phyloP scores from a whole-genome alignment of 2,888 invertebrate genomes.

The Tachina grossa region DNA sequence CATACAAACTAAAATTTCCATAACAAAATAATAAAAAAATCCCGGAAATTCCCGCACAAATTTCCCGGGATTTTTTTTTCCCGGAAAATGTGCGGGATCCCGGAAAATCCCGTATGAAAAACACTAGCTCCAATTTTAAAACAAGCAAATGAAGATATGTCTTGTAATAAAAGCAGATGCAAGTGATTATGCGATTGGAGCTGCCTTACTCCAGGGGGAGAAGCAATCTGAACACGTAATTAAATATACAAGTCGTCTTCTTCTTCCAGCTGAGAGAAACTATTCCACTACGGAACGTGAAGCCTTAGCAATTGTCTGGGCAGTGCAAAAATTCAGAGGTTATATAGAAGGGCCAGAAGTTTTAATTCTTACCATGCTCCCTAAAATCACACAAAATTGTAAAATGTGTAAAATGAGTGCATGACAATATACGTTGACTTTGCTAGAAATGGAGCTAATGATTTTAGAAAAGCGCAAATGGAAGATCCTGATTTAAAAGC shows the following conservation, averaged over 20 bases:
- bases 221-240: neutral
- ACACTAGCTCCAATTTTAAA: slow-evolving; percentile 64
- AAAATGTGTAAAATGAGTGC: neutral
- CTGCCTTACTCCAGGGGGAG: neutral
- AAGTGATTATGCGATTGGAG: neutral
- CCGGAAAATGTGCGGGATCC: too few relatives aligned
- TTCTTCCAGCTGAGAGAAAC: neutral
- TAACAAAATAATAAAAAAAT: too few relatives aligned
- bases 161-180: slow-evolving; percentile 57
- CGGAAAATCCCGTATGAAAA: too few relatives aligned
- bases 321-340: too few relatives aligned
- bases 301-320: too few relatives aligned
- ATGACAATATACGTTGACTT: neutral
- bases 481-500: too few relatives aligned
- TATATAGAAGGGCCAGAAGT: too few relatives aligned
- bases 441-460: neutral
- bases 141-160: slow-evolving; percentile 72
- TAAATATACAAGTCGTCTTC: neutral
- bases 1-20: too few relatives aligned
- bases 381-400: neutral
- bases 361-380: neutral
- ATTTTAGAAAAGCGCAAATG: too few relatives aligned
- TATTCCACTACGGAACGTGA: slow-evolving; percentile 1
- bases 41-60: too few relatives aligned
- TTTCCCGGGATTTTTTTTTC: too few relatives aligned